phyloP scores from a whole-genome alignment of 2,113 vertebrate genomes.

The Athene cunicularia region DNA sequence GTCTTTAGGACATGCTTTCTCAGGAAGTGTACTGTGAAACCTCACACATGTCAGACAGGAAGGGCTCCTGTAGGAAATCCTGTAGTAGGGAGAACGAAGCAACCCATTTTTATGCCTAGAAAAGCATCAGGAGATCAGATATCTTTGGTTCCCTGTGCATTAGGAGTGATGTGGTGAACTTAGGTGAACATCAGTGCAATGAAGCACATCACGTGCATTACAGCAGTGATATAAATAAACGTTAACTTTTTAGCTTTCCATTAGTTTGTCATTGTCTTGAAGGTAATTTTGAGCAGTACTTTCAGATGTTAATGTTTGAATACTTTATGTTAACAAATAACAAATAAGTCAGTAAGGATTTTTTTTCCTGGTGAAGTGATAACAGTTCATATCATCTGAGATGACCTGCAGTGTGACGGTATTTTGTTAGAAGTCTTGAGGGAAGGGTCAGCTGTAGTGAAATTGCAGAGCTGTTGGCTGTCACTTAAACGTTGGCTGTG shows the following conservation, averaged over 20 bases:
- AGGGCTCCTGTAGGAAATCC: neutral
- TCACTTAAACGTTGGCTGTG: neutral
- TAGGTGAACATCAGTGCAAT: neutral
- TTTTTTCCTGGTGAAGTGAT: neutral
- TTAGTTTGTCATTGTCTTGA: neutral
- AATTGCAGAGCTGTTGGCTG: neutral
- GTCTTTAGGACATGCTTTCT: neutral
- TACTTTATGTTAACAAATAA: neutral
- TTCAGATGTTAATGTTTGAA: neutral
- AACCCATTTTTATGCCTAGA: neutral
- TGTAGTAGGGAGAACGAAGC: neutral
- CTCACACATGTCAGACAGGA: neutral
- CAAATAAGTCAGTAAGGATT: neutral
- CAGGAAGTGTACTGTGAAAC: neutral
- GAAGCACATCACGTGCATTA: rapidly evolving
- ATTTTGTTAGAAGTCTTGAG: neutral
- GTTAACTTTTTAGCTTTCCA: neutral
- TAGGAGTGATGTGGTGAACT: neutral
- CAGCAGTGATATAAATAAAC: neutral
- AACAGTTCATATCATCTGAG: neutral
- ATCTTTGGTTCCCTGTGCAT: neutral
- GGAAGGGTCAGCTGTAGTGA: neutral
- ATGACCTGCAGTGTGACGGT: rapidly evolving
- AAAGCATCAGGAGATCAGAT: neutral
- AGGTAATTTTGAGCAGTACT: neutral